Base-by-base conservation (phyloP, 2,888 invertebrate species). In the Drosophila emarginata region DNA sequence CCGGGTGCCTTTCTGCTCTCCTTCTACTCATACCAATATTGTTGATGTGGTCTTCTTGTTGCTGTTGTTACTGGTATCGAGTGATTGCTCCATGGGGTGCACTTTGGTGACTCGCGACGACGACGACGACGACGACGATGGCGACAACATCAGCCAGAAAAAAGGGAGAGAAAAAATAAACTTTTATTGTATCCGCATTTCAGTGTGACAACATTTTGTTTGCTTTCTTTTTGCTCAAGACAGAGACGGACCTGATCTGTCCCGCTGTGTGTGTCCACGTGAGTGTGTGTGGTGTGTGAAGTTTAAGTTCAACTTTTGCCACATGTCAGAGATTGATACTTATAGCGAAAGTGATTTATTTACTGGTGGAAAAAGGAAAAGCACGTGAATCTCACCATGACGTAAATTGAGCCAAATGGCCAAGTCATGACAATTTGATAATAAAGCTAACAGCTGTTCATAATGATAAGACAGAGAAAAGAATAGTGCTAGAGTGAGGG, bases 101-200 rank as follows among this genome's bases (percentile, higher is more conserved):
- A 87, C 85, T 84, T 87, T 81, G 66, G 68, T 70, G 67, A 62
- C 67, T 65, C 57, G 72, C 69, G 45, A 45, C 45, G 45, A 12
- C 45, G 45, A 45, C 45, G 40, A 15, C 15, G 68, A 71, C 77
- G 60, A 57, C 40, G 40, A 18, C 40, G 40, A 40, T 9, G 45
- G 14, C 45, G 66, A 67, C 77, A 72, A 59, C 58, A 64, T 53
- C 71, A 73, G 54, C 70, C 62, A 74, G 52, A 65, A 65, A 56
- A 64, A 61, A 54, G 28, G 68, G 53, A 63, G 32, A 65, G 26
- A 57, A 62, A 15, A 66, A 77, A 78, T 70, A 79, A 80, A 84
- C 74, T 84, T 87, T 84, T 84, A 84, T 84, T 84, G 87, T 84
- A 84, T 84, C 85, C 87, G 84, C 84, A 84, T 87, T 87, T 84